A percentile compares a stretch with the other conserved stretches of the same genome.
These are phyloP conservation scores for Apodemia duryi DNA, from an alignment of 2,888 invertebrate genomes.

Conservation along the genomic window DNA sequence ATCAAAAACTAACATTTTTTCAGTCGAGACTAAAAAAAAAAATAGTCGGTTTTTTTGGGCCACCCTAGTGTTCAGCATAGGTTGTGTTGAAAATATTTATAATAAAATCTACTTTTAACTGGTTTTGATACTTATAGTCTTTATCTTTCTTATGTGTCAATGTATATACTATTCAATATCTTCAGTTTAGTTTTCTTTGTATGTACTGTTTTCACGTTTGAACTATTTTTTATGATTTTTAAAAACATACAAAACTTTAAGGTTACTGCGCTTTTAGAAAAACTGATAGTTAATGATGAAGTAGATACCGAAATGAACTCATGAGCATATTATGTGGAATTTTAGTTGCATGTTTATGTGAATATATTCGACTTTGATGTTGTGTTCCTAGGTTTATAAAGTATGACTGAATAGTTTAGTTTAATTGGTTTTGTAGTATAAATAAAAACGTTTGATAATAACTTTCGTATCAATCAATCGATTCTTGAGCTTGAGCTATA, in stretches of 20 bases:
- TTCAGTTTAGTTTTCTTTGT: background rate
- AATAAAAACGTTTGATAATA: conserved; percentile 44
- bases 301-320: background rate
- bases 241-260: background rate
- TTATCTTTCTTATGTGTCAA: conserved; percentile 23
- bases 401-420: conserved; percentile 69
- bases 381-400: conserved; percentile 40
- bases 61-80: too few relatives aligned
- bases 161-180: background rate
- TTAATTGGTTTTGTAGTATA: conserved; percentile 46
- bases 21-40: too few relatives aligned
- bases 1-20: too few relatives aligned
- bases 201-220: background rate
- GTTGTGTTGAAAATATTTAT: too few relatives aligned
- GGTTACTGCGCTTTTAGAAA: background rate
- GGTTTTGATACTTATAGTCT: conserved; percentile 16
- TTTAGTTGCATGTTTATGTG: conserved; percentile 25
- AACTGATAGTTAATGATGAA: background rate
- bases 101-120: too few relatives aligned
- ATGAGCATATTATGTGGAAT: background rate
- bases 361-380: conserved; percentile 34
- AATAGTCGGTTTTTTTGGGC: too few relatives aligned
- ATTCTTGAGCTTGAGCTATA: background rate
- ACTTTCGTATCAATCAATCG: conserved; percentile 15
- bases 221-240: background rate